Conservation (phyloP, 1,140 invertebrate species). For the Aphelenchoides avenae region DNA sequence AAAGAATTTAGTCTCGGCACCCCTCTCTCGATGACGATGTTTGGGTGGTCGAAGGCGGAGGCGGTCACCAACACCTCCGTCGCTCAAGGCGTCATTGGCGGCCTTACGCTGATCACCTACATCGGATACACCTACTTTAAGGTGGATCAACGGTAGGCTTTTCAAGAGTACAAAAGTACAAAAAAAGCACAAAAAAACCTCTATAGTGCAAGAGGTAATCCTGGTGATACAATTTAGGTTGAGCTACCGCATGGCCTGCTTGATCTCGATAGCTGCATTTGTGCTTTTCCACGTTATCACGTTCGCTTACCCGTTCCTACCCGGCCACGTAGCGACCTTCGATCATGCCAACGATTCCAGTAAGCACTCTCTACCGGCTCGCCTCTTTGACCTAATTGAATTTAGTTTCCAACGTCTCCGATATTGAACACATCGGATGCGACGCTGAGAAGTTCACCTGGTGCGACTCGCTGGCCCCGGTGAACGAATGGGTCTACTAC, state of each 20-base stretch:
- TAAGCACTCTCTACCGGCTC: not conserved
- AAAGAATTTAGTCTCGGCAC: conserved; percentile 31
- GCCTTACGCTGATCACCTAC: conserved; percentile 28
- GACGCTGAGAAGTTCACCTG: conserved; percentile 33
- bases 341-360: not conserved
- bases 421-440: too few relatives aligned
- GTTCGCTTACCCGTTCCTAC: conserved; percentile 44
- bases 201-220: too few relatives aligned
- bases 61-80: conserved; percentile 28
- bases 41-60: conserved; percentile 28
- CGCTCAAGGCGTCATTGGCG: conserved; percentile 21
- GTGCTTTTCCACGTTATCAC: conserved; percentile 32
- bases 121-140: conserved; percentile 33
- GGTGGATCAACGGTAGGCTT: conserved; percentile 23
- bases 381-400: not conserved
- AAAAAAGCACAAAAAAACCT: conserved; percentile 5
- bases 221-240: conserved; percentile 31
- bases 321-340: conserved; percentile 6
- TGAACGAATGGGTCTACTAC: conserved; percentile 39
- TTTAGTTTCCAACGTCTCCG: not conserved
- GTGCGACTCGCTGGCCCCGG: conserved; percentile 29
- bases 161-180: not conserved
- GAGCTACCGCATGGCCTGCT: conserved; percentile 30
- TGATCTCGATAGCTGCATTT: conserved; percentile 27
- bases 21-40: conserved; percentile 36